Evolutionary conservation across 37 sponge, comb jelly and placozoan species (phyloP), one percentile per base, ranked within the genome.

Genomic region (Bolinopsis microptera): DNA sequence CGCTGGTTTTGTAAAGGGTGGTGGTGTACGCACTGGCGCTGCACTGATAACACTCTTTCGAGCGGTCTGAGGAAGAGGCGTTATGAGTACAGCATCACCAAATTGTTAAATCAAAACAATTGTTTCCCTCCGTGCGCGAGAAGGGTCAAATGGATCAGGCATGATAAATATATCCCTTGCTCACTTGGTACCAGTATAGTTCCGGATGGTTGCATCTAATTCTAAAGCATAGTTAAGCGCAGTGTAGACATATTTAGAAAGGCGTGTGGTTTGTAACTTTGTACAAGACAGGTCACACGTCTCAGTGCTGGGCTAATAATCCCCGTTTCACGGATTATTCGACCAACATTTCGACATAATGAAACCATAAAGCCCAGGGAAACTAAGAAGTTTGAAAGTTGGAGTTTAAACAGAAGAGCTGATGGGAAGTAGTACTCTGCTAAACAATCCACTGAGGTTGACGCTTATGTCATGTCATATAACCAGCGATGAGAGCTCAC

Each of bases 21-120:
- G 74, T 70, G 74, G 74, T 28, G 74, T 70, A 70, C 24, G 28
- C 74, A 28, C 28, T 28, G 30, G 74, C 74, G 21, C 74, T 70
- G 74, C 74, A 70, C 74, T 70, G 74, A 22, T 28, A 70, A 26
- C 74, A 70, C 74, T 70, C 74, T n/a, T 70, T 70, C 74, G 74
- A n/a, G 5, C 74, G 25, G 26, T 70, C 74, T 70, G 74, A 22
- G 26, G 68, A 18, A 61, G 68, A 18, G 68, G 68, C n/a, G n/a
- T n/a, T n/a, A n/a, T n/a, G n/a, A n/a, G n/a, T n/a, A n/a, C n/a
- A n/a, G n/a, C n/a, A n/a, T n/a, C n/a, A n/a, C n/a, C n/a, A n/a
- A n/a, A n/a, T n/a, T n/a, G n/a, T n/a, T n/a, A n/a, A n/a, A n/a
- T n/a, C n/a, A n/a, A n/a, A n/a, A n/a, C n/a, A n/a, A n/a, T n/a